Evolutionary conservation across 2,797 vertebrate species (phyloP), one percentile per base, ranked within the genome.

Genomic region (Eleutherodactylus coqui): DNA sequence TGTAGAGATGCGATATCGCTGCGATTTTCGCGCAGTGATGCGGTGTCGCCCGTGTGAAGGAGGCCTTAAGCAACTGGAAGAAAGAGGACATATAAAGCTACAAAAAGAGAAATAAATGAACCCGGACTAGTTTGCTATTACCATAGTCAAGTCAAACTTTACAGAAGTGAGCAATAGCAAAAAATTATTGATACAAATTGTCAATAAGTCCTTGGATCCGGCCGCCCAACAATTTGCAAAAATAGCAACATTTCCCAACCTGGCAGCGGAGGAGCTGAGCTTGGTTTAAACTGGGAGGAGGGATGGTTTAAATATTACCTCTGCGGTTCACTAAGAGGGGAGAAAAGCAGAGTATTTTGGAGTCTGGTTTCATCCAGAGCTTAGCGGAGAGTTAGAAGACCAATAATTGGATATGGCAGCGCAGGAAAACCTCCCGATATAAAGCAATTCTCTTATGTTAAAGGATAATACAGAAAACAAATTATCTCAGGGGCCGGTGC

Each of bases 231-330:
- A 77, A n/a, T 29, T n/a, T 77, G 34, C 49, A 38, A 58, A 77
- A 58, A 14, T 34, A 77, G 51, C 85, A 88, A 88, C 62, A 21
- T 88, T 90, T 89, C 83, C 73, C 85, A 88, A 86, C 32, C 75
- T 77, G 19, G 49, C 75, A 58, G 10, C 34, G 7, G n/a, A 6
- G 13, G 19, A n/a, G 19, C 32, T 6, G 21, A 34, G 49, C 10
- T n/a, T 32, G 10, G 47, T 36, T 55, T 55, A 55, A n/a, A 43
- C 14, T 27, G 6, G 51, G 27, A 82, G 9, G 64, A 84, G 82
- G 60, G 49, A 70, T 45, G 36, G 43, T 8, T 73, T 73, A 11
- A 45, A 62, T 67, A 5, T 2, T 75, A n/a, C 36, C 80, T 87
- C 43, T 85, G 78, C 9, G 82, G 83, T 21, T 60, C 69, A 75